Evolutionary conservation across 1,140 invertebrate species (phyloP).

Genomic region (Anagrus nilaparvatae): DNA sequence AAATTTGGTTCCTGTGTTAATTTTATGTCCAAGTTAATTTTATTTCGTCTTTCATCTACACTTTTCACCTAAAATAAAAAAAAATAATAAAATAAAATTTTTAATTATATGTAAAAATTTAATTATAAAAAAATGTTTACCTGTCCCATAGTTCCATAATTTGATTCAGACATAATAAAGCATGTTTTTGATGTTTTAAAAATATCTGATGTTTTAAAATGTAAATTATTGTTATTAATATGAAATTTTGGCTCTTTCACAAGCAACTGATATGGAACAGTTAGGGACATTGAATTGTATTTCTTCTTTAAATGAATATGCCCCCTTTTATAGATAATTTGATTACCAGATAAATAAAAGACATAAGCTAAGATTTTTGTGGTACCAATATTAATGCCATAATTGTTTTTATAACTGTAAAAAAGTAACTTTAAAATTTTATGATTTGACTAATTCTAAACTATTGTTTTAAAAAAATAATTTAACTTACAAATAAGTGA

Average conservation of each 20-base stretch:
- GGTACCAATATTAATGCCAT: conserved; percentile 63
- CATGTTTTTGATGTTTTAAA: conserved; percentile 55
- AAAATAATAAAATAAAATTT: conserved; percentile 10
- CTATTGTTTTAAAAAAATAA: too few species aligned
- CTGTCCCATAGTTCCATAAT: conserved; percentile 69
- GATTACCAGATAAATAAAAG: conserved; percentile 55
- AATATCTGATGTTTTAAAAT: conserved; percentile 54
- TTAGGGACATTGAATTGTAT: conserved; percentile 46
- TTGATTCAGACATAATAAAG: conserved; percentile 66
- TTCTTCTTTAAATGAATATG: conserved; percentile 56
- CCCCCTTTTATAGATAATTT: conserved; percentile 46
- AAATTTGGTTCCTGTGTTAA: conserved; percentile 42
- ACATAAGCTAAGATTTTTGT: conserved; percentile 63
- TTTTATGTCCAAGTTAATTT: conserved; percentile 44
- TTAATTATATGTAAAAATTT: neutral
- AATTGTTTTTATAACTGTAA: conserved; percentile 47
- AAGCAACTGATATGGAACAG: conserved; percentile 60
- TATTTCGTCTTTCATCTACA: conserved; percentile 33
- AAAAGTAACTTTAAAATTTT: conserved; percentile 10
- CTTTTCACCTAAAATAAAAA: conserved; percentile 32
- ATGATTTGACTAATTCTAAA: too few species aligned
- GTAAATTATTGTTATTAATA: conserved; percentile 30
- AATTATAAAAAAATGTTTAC: conserved; percentile 34
- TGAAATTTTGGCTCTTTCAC: conserved; percentile 49
- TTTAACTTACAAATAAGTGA: conserved; percentile 20